Percentiles rank a stretch among this genome's conserved stretches.
phyloP scores from a whole-genome alignment of 1,140 invertebrate species.

The Drosophila serrata region DNA sequence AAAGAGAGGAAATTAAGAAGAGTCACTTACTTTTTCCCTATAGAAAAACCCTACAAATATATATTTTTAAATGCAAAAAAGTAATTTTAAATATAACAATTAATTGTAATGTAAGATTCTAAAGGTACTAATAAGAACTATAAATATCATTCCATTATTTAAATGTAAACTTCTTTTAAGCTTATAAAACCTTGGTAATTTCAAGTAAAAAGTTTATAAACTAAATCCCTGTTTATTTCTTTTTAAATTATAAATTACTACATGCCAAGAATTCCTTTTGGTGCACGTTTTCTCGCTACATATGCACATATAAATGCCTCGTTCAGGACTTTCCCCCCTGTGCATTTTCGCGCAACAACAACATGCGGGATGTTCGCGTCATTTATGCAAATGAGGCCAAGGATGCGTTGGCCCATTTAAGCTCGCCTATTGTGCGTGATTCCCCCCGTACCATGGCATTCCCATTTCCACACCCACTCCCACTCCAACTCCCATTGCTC shows the following conservation, averaged over 20 bases:
- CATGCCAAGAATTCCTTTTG: background rate
- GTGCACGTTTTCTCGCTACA: conserved; percentile 17
- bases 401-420: conserved; percentile 75
- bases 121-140: too few relatives aligned
- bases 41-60: too few relatives aligned
- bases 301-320: conserved; percentile 57
- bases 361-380: conserved; percentile 63
- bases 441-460: conserved; percentile 2
- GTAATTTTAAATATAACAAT: too few relatives aligned
- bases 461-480: conserved; percentile 1
- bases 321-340: conserved; percentile 37
- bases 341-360: conserved; percentile 32
- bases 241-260: background rate
- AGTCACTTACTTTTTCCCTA: too few relatives aligned
- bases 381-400: conserved; percentile 83
- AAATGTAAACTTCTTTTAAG: background rate
- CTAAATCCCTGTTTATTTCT: background rate
- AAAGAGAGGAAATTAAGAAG: background rate
- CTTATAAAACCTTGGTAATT: too few relatives aligned
- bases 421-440: conserved; percentile 68
- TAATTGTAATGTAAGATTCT: too few relatives aligned
- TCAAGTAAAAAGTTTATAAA: background rate
- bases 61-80: too few relatives aligned
- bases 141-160: background rate
- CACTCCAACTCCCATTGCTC: background rate